A percentile compares a stretch with the other conserved stretches of the same genome.
phyloP scores from a whole-genome alignment of 1,140 invertebrate genomes.

The Solenopsis invicta region DNA sequence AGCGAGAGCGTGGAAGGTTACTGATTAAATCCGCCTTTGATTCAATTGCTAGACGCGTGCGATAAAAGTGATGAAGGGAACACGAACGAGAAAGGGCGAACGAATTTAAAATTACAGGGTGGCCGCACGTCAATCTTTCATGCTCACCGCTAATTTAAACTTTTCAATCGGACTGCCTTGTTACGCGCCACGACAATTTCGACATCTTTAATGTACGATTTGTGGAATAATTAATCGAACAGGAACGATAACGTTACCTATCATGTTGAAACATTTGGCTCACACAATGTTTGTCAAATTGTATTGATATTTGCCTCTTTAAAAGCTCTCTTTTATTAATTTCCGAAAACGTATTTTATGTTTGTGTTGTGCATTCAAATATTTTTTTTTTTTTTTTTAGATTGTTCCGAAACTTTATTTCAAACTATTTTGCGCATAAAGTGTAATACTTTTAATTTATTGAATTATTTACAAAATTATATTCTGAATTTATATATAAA shows the following conservation, averaged over 20 bases:
- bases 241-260: neutral
- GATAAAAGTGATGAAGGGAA: slow-evolving; percentile 59
- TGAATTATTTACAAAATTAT: neutral
- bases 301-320: neutral
- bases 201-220: slow-evolving; percentile 52
- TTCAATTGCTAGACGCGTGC: slow-evolving; percentile 56
- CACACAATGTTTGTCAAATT: neutral
- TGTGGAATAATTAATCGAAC: slow-evolving; percentile 49
- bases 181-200: slow-evolving; percentile 56
- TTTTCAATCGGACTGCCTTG: slow-evolving; percentile 54
- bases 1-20: slow-evolving; percentile 34
- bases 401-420: neutral
- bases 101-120: slow-evolving; percentile 61
- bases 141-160: slow-evolving; percentile 62
- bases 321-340: neutral
- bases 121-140: slow-evolving; percentile 55
- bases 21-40: slow-evolving; percentile 62
- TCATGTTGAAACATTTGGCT: neutral
- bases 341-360: too few relatives aligned
- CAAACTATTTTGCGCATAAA: neutral
- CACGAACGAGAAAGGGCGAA: slow-evolving; percentile 44
- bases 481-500: neutral
- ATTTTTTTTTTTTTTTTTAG: neutral
- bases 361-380: neutral
- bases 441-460: neutral